Base-by-base conservation (phyloP, 2,888 invertebrate species). In the Aphidius colemani region DNA sequence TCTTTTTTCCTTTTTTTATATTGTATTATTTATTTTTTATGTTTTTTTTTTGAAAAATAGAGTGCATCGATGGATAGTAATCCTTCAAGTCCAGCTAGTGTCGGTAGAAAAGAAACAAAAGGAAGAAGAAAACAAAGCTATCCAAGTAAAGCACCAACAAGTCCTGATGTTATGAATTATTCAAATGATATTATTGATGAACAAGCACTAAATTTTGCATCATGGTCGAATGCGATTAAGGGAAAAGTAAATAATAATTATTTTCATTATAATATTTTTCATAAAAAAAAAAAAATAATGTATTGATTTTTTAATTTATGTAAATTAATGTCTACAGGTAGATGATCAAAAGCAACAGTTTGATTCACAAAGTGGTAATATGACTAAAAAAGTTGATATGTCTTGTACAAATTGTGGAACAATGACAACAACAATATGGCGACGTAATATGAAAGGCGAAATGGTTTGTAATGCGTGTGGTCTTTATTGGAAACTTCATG, bases 381-480 rank as follows among this genome's bases (percentile, higher is more conserved):
- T 72, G 63, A 66, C 76, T 49, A 82, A 82, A 69, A 83, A 77
- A 79, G 88, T 92, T 39, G 97, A 97, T 78, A 88, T 98, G 76
- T 88, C 91, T 10, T 98, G 98, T 84, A 94, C 94, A 73, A 98
- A 98, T 86, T 98, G 98, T 84, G 93, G 94, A 70, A 98, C 98
- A n/a, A 90, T 92, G 81, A 96, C 94, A 48, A 98, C 98, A 65
- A 98, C 98, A 0, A 93, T 98, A 69, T 98, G 98, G 98, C 86
- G 98, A 75, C 88, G 98, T 73, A 98, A 98, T 85, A 89, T 94
- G 77, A 90, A 94, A 77, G 98, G 98, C 3, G 97, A 98, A 86
- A 97, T 98, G 88, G 98, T 98, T 66, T 98, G 98, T 85, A 98
- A 98, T 85, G 98, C 98, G 49, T 98, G 98, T 83, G 98, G 98